Evolutionary conservation across 2,888 invertebrate species (phyloP).

Genomic region (Tenodera sinensis): DNA sequence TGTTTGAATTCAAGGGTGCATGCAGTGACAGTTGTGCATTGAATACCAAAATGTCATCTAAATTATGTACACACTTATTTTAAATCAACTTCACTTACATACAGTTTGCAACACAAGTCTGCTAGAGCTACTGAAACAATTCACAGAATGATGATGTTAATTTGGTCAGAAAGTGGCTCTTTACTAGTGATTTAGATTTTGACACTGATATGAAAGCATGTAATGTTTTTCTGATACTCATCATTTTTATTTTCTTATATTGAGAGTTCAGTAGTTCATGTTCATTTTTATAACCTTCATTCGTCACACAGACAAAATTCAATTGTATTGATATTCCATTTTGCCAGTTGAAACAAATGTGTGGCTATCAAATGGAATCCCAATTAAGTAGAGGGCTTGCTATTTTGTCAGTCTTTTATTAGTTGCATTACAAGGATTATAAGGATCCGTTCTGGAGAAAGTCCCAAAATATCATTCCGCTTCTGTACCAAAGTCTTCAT

Average conservation of each 20-base stretch:
- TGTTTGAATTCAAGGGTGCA: too few species aligned
- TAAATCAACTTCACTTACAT: too few species aligned
- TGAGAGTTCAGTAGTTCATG: not conserved
- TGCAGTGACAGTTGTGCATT: too few species aligned
- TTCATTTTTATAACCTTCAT: not conserved
- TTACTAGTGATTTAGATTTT: too few species aligned
- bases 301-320: not conserved
- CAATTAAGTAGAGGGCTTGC: not conserved
- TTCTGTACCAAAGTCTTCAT: too few species aligned
- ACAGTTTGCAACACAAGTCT: too few species aligned
- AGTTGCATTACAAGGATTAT: not conserved
- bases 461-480: not conserved
- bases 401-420: not conserved
- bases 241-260: not conserved
- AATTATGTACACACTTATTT: too few species aligned
- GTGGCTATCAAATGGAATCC: not conserved
- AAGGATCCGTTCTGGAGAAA: not conserved
- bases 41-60: too few species aligned
- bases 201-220: not conserved
- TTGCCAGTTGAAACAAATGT: not conserved
- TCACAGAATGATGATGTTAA: too few species aligned
- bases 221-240: not conserved
- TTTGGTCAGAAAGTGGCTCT: too few species aligned
- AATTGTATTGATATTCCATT: not conserved
- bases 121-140: too few species aligned